These are phyloP conservation scores for Rambutsinella grinnellia DNA, from an alignment of 2,888 invertebrate species.

Conservation along the genomic window DNA sequence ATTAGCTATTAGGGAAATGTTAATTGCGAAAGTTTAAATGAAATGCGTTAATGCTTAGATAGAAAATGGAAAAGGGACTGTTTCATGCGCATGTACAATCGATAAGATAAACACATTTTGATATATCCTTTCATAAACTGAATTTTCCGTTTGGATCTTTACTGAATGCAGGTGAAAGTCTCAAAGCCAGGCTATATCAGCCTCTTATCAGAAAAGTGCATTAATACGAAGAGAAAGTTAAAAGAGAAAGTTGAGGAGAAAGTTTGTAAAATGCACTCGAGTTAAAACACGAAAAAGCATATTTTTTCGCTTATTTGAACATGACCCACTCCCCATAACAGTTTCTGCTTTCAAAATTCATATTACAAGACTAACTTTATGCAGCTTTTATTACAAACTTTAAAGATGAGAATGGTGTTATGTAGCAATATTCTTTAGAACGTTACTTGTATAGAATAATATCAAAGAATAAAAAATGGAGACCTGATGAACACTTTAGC, in stretches of 20 bases:
- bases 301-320: too few species aligned
- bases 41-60: not conserved
- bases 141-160: too few species aligned
- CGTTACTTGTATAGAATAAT: not conserved
- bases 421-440: conserved; percentile 1
- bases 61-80: not conserved
- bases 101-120: too few species aligned
- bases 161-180: too few species aligned
- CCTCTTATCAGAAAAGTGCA: too few species aligned
- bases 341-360: conserved; percentile 3
- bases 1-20: not conserved
- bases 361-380: conserved; percentile 5
- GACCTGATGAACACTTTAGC: conserved; percentile 49
- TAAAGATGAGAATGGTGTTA: conserved; percentile 1
- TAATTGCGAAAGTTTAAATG: not conserved
- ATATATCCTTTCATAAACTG: too few species aligned
- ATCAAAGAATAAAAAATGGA: conserved; percentile 22
- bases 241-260: too few species aligned
- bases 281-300: too few species aligned
- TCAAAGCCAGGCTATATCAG: too few species aligned
- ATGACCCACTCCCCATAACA: conserved; percentile 14
- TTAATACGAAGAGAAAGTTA: too few species aligned
- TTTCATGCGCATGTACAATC: not conserved
- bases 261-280: too few species aligned
- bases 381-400: conserved; percentile 12